Conservation (phyloP, 2,888 invertebrate genomes). For the Neuroscelio doddi region DNA sequence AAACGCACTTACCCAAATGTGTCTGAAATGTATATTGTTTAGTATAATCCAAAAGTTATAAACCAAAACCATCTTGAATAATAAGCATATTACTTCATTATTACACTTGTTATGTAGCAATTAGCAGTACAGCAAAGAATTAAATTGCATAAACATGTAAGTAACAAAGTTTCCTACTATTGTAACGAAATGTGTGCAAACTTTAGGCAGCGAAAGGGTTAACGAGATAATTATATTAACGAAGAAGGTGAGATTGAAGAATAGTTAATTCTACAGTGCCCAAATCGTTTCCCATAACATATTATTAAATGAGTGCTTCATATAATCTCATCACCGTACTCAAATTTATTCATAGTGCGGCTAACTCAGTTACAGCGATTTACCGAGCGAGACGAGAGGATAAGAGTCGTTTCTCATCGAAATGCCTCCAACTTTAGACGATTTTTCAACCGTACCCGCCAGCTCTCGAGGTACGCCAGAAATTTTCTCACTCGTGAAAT, state of each 20-base stretch:
- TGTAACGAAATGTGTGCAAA: no score
- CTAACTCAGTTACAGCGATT: slow-evolving; percentile 68
- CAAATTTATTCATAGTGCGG: slow-evolving; percentile 70
- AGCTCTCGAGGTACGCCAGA: slow-evolving; percentile 31
- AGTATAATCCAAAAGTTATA: no score
- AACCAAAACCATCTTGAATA: no score
- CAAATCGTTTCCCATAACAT: slow-evolving; percentile 45
- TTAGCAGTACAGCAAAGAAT: no score
- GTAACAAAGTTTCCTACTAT: no score
- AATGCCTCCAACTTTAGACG: slow-evolving; percentile 54
- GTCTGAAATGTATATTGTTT: no score
- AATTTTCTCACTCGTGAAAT: slow-evolving; percentile 32
- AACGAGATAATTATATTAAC: slow-evolving; percentile 11
- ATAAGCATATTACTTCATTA: no score
- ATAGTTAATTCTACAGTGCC: slow-evolving; percentile 41
- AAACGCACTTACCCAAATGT: no score
- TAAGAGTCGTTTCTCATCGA: slow-evolving; percentile 56
- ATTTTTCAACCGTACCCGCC: slow-evolving; percentile 52
- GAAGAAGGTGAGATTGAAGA: slow-evolving; percentile 6
- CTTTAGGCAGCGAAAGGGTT: no score
- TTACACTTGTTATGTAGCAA: no score
- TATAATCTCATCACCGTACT: slow-evolving; percentile 62
- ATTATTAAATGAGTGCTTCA: slow-evolving; percentile 45
- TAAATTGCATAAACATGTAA: no score
- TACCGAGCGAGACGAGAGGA: slow-evolving; percentile 57